phyloP scores from a whole-genome alignment of 2,888 invertebrate genomes.

The Crematogaster levior region DNA sequence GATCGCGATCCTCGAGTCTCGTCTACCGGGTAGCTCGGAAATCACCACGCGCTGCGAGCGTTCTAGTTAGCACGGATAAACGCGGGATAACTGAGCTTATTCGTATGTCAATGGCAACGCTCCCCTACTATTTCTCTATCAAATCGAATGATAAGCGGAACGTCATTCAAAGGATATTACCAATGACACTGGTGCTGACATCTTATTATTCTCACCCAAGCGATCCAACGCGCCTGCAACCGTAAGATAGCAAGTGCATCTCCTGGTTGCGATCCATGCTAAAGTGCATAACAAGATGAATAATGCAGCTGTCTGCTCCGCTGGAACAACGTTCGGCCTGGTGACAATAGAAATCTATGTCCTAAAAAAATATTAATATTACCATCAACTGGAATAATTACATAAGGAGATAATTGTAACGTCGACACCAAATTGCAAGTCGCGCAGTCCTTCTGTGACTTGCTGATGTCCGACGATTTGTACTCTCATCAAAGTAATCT shows the following conservation, averaged over 20 bases:
- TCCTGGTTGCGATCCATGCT: conserved; percentile 60
- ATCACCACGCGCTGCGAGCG: conserved; percentile 69
- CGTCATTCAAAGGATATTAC: conserved; percentile 77
- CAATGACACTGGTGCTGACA: conserved; percentile 76
- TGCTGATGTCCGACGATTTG: neutral
- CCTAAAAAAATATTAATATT: neutral
- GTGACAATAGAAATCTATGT: neutral
- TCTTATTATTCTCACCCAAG: conserved; percentile 65
- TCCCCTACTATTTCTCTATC: conserved; percentile 79
- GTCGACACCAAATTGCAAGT: neutral
- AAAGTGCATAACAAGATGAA: conserved; percentile 1
- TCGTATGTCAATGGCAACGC: conserved; percentile 77
- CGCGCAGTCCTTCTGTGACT: neutral
- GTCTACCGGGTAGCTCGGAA: conserved; percentile 59
- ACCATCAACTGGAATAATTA: neutral
- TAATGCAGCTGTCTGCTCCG: neutral
- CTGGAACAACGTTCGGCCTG: neutral
- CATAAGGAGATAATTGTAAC: neutral
- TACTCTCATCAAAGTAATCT: neutral
- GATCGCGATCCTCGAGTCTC: conserved; percentile 74
- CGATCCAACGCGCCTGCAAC: neutral
- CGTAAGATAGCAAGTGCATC: conserved; percentile 49
- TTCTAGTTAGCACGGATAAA: conserved; percentile 81
- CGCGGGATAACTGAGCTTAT: conserved; percentile 82
- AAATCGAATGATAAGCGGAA: conserved; percentile 81